Evolutionary conservation across 2,888 invertebrate species (phyloP), one percentile per base, ranked within the genome.

Genomic region (Drosophila neonasuta): DNA sequence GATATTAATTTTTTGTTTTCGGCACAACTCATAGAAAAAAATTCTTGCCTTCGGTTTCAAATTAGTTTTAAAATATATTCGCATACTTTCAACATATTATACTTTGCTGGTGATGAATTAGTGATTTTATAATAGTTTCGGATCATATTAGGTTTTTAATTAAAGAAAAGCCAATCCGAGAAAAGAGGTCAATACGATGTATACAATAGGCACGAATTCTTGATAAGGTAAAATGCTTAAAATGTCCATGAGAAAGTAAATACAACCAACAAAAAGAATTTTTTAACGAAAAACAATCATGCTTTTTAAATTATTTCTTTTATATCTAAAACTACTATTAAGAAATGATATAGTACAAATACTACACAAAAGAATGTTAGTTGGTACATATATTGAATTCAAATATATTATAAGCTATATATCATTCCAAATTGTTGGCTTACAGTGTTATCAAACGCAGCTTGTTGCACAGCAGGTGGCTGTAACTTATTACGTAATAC

Each of bases 401-500:
- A 20, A 11, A 34, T 34, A 11, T 34, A 36, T 41, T 41, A 39
- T n/a, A 29, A 17, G 52, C 13, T 13, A 13, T 44, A 42, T 44
- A 13, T 10, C 2, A 10, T 34, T 36, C 10, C n/a, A 36, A 29
- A 50, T 7, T 48, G 15, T 62, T 34, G 7, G 80, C 90, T 90
- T 88, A 91, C 90, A 79, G 94, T 93, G 90, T 96, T 95, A 90
- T 96, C 96, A 91, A 97, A 96, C 44, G 96, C 95, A 46, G 96
- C 96, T 90, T 96, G 96, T 89, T 97, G 97, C 55, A 97, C 92
- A 77, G 96, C 92, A 3, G 97, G 97, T 24, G 96, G 95, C 86
- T 95, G 94, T 60, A 97, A 92, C 46, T 94, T 92, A 67, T 92
- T 92, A 64, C 94, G 92, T 80, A 93, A 92, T 82, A 90, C 83